Evolutionary conservation across 1,140 invertebrate genomes (phyloP).

Genomic region (Drosophila takahashii): DNA sequence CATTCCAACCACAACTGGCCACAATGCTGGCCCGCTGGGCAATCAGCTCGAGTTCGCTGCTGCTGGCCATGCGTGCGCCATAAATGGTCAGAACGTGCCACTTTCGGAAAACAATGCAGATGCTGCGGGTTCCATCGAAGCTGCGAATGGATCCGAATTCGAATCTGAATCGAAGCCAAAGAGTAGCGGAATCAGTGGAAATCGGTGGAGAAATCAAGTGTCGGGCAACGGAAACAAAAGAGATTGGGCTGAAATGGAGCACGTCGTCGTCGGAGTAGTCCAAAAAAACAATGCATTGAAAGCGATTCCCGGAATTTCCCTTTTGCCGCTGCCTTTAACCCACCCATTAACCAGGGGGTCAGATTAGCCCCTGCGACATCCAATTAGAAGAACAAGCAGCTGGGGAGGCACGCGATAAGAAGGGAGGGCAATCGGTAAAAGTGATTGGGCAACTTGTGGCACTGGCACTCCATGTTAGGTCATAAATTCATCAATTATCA

Average conservation of each 20-base stretch:
- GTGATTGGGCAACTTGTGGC: constrained; percentile 16
- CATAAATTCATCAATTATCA: constrained; percentile 47
- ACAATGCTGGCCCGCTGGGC: constrained; percentile 17
- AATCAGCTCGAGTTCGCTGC: constrained; percentile 13
- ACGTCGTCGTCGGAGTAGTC: constrained; percentile 27
- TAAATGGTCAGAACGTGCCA: constrained; percentile 50
- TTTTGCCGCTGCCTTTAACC: constrained; percentile 20
- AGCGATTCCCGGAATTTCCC: constrained; percentile 20
- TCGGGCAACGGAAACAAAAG: constrained; percentile 33
- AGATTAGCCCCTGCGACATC: background rate
- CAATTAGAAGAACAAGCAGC: constrained; percentile 24
- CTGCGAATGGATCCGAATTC: constrained; percentile 3
- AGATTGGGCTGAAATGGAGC: constrained; percentile 35
- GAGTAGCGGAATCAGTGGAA: constrained; percentile 23
- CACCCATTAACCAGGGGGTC: constrained; percentile 20
- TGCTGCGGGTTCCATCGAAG: constrained; percentile 13
- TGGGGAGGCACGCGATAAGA: constrained; percentile 31
- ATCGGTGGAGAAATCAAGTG: constrained; percentile 39
- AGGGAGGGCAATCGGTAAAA: constrained; percentile 19
- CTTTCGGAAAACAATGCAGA: constrained; percentile 42
- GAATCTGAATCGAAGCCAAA: background rate
- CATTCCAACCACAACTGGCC: constrained; percentile 5
- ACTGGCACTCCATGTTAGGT: constrained; percentile 11
- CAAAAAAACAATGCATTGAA: constrained; percentile 23
- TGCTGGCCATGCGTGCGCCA: constrained; percentile 40